Conservation (phyloP, 2,888 invertebrate species). For the Synergus itoensis region DNA sequence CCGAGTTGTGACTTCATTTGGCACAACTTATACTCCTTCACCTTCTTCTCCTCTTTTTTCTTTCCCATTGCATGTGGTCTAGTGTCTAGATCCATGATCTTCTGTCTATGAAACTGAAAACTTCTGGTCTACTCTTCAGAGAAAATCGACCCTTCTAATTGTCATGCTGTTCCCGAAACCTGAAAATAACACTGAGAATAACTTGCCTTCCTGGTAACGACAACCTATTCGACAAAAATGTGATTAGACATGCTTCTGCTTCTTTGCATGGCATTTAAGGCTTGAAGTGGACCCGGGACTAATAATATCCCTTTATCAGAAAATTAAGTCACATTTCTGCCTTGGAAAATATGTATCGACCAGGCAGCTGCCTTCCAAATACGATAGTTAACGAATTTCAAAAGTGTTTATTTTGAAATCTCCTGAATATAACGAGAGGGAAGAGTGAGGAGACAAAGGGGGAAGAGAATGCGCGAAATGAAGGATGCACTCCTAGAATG, state of each 20-base stretch:
- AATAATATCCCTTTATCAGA: not conserved
- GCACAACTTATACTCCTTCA: constrained; percentile 57
- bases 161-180: constrained; percentile 19
- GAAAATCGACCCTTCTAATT: constrained; percentile 30
- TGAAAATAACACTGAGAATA: constrained; percentile 19
- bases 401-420: constrained; percentile 39
- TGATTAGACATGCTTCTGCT: constrained; percentile 28
- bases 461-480: constrained; percentile 64
- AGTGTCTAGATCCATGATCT: constrained; percentile 24
- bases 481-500: constrained; percentile 65
- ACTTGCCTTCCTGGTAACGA: constrained; percentile 7
- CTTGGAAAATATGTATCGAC: constrained; percentile 1
- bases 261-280: not conserved
- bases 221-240: not conserved
- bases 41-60: constrained; percentile 40
- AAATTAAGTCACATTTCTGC: not conserved
- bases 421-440: constrained; percentile 10
- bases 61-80: constrained; percentile 28
- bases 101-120: not conserved
- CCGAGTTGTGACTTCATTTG: constrained; percentile 77
- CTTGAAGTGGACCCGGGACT: not conserved
- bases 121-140: constrained; percentile 24
- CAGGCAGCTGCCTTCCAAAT: constrained; percentile 49
- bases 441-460: constrained; percentile 5
- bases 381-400: constrained; percentile 13